A percentile compares a stretch with the other conserved stretches of the same genome.
Evolutionary conservation across 2,113 vertebrate genomes (phyloP).

Genomic region (Eptatretus burgeri): DNA sequence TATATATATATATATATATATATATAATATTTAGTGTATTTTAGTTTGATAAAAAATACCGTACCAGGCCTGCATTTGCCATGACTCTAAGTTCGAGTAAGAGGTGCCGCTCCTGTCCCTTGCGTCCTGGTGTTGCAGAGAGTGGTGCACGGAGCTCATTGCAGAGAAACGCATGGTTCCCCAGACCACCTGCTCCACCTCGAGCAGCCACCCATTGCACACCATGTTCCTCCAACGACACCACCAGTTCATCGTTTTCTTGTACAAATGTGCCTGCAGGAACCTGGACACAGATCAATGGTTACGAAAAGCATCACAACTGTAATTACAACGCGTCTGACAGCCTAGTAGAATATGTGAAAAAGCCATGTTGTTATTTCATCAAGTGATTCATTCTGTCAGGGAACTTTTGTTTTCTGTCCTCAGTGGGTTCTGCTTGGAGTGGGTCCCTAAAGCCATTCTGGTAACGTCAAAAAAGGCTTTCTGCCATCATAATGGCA

Average conservation of each 20-base stretch:
- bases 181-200: slow-evolving; percentile 55
- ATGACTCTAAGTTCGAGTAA: slow-evolving; percentile 24
- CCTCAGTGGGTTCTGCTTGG: no score
- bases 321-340: no score
- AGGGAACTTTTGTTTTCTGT: no score
- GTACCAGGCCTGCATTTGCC: no score
- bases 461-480: no score
- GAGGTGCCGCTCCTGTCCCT: slow-evolving; percentile 36
- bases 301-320: no score
- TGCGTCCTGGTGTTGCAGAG: slow-evolving; percentile 25
- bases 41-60: no score
- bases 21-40: neutral
- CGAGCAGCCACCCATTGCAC: slow-evolving; percentile 43
- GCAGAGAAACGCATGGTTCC: slow-evolving; percentile 61
- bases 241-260: slow-evolving; percentile 24
- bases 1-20: neutral
- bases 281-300: slow-evolving; percentile 22
- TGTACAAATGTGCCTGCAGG: slow-evolving; percentile 62
- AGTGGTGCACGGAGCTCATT: slow-evolving; percentile 55
- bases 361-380: no score
- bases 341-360: no score
- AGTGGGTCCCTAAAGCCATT: no score
- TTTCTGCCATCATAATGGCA: no score
- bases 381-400: no score
- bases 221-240: slow-evolving; percentile 30